phyloP scores from a whole-genome alignment of 2,113 vertebrate species.

The Centropus unirufus region DNA sequence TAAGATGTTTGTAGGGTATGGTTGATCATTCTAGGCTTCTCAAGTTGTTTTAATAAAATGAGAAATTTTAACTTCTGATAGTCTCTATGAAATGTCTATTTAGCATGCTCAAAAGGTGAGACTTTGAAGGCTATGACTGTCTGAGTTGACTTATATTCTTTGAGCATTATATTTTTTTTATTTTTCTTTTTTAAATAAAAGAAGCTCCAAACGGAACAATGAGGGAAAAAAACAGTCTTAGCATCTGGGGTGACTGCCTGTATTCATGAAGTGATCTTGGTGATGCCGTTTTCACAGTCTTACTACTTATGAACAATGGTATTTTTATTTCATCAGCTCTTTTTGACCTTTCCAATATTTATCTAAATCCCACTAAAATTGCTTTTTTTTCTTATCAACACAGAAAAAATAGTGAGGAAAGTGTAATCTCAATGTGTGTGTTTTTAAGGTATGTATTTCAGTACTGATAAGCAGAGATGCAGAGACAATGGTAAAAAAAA shows the following conservation, averaged over 20 bases:
- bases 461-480: slow-evolving; percentile 40
- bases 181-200: background rate
- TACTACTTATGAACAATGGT: background rate
- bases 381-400: slow-evolving; percentile 29
- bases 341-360: background rate
- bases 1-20: background rate
- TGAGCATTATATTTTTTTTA: accelerated
- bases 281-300: background rate
- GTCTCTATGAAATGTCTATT: background rate
- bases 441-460: slow-evolving; percentile 48
- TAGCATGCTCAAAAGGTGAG: background rate
- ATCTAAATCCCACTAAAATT: slow-evolving; percentile 25
- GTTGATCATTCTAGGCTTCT: background rate
- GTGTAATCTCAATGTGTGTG: background rate
- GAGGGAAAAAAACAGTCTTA: background rate
- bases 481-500: slow-evolving; percentile 27
- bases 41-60: background rate
- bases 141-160: background rate
- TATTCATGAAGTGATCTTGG: background rate
- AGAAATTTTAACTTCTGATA: background rate
- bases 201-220: background rate
- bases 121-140: background rate
- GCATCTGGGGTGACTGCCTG: background rate
- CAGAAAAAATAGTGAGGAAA: background rate
- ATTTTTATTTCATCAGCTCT: slow-evolving; percentile 1